Base-by-base conservation (phyloP, 2,797 vertebrate genomes). In the Smutsia gigantea region DNA sequence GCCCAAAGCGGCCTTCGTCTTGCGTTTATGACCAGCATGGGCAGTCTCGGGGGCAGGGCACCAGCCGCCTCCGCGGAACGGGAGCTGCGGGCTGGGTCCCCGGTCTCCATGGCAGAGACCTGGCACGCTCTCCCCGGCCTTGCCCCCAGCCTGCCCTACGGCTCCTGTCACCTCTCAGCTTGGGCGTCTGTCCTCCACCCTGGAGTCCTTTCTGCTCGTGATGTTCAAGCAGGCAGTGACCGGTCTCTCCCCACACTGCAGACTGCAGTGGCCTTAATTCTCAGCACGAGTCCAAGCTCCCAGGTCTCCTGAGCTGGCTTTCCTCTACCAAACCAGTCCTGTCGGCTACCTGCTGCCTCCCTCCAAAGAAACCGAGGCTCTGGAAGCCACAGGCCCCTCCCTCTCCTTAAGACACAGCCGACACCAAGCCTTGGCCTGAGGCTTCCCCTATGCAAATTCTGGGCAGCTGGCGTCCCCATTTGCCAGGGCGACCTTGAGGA, bases 1-100 rank as follows among this genome's bases (percentile, higher is more conserved):
- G 46, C 46, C 46, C 55, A n/a, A 0, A 11, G 14, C 0, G 7
- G 49, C 8, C 71, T 42, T 61, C 13, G 6, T 19, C 4, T 39
- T 17, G 59, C 2, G 14, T n/a, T 37, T n/a, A 18, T 4, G 14
- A 37, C 2, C 31, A 17, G 1, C 1, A 0, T 7, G 4, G 21
- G 46, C 46, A 46, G 46, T 46, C 46, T 46, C 11, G 46, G 46
- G 46, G 12, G 46, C 46, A 46, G 0, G 18, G 37, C 10, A 7
- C 7, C 15, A 23, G 10, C n/a, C 25, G 13, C 51, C 51, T 18
- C n/a, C 2, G 4, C 42, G 21, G 31, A 34, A 17, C 15, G 29
- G 27, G 42, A 59, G 25, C 53, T 72, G 37, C 2, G 29, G 37
- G 27, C 7, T 1, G 37, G 27, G 5, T 1, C 17, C 57, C 59